phyloP scores from a whole-genome alignment of 2,797 vertebrate genomes.

The Gadopsis marmoratus region DNA sequence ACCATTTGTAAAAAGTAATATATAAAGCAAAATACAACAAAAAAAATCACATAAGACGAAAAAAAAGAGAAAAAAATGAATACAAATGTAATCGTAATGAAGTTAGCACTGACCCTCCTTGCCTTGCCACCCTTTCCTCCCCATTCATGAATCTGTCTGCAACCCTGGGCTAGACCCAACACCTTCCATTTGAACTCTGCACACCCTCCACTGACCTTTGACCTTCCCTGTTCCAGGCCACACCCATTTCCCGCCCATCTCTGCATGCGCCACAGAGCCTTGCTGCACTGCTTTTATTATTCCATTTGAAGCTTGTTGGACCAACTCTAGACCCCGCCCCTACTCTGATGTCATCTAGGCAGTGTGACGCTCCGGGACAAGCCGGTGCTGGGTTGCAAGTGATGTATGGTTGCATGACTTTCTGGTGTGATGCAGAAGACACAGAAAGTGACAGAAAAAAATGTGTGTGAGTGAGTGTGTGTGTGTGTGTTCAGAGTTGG shows the following conservation, averaged over 20 bases:
- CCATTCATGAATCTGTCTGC: conserved; percentile 85
- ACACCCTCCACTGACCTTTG: conserved; percentile 53
- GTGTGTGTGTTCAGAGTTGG: conserved; percentile 47
- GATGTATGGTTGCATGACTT: conserved; percentile 25
- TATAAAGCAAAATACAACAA: conserved; percentile 68
- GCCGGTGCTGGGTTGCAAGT: conserved; percentile 59
- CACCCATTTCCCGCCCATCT: conserved; percentile 61
- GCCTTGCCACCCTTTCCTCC: conserved; percentile 74
- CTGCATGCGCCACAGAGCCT: conserved; percentile 88
- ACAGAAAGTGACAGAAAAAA: neutral
- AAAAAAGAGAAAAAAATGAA: conserved; percentile 54
- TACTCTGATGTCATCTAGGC: conserved; percentile 85
- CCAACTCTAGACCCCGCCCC: conserved; percentile 56
- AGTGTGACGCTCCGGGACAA: conserved; percentile 65
- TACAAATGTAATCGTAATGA: conserved; percentile 71
- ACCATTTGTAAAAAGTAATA: conserved; percentile 84
- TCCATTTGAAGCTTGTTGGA: conserved; percentile 86
- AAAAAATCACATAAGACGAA: conserved; percentile 69
- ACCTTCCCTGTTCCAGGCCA: conserved; percentile 37
- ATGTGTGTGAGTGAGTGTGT: neutral
- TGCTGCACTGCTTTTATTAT: conserved; percentile 84
- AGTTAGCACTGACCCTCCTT: conserved; percentile 74
- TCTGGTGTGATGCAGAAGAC: conserved; percentile 24
- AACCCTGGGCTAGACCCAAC: conserved; percentile 86
- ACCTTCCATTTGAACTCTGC: conserved; percentile 56